These are phyloP conservation scores for Heliconius erato DNA, from an alignment of 2,888 invertebrate genomes.

Conservation along the genomic window DNA sequence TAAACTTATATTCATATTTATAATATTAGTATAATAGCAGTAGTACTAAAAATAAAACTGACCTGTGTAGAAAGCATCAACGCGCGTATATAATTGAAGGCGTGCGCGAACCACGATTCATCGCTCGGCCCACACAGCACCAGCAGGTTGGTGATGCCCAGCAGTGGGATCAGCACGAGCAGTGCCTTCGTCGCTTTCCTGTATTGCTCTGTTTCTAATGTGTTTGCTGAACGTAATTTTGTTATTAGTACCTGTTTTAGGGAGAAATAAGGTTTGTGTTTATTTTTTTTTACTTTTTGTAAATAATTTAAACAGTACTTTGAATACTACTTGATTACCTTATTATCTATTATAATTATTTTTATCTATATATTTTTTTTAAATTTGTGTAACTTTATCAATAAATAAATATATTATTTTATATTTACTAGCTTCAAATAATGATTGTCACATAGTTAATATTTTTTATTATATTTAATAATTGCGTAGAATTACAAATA, in stretches of 20 bases:
- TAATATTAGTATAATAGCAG: neutral
- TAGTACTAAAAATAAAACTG: constrained; percentile 45
- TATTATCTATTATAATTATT: no score
- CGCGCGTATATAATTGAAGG: constrained; percentile 93
- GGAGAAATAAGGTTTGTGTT: neutral
- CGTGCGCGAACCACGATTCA: constrained; percentile 89
- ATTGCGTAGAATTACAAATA: neutral
- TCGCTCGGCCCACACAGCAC: constrained; percentile 93
- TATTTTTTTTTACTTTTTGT: neutral
- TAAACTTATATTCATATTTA: no score
- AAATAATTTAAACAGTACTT: no score
- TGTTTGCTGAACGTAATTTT: constrained; percentile 95
- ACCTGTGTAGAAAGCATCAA: constrained; percentile 96
- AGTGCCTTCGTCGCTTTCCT: constrained; percentile 96
- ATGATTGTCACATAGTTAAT: neutral
- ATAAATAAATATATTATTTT: no score
- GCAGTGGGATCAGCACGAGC: constrained; percentile 95
- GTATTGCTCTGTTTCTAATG: constrained; percentile 95
- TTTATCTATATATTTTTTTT: no score
- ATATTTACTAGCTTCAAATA: no score
- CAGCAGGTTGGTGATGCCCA: constrained; percentile 96
- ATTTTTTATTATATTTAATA: neutral
- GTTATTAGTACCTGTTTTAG: constrained; percentile 94
- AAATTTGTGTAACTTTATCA: no score
- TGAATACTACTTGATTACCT: no score